phyloP scores from a whole-genome alignment of 2,797 vertebrate genomes.

The Botia kubotai region DNA sequence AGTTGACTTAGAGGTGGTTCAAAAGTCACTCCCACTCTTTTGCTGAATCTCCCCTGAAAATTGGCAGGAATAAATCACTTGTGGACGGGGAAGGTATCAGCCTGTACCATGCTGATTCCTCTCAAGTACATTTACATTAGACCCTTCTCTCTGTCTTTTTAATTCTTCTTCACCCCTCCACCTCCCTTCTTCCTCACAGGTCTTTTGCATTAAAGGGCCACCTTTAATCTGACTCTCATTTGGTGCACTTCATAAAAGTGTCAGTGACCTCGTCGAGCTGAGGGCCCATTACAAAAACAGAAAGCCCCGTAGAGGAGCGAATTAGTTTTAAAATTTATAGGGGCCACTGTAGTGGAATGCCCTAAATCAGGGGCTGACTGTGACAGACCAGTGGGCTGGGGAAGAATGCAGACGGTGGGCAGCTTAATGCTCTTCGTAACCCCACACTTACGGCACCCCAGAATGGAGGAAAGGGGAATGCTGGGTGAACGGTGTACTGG shows the following conservation, averaged over 20 bases:
- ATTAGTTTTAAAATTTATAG: slow-evolving; percentile 94
- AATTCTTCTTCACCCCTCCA: slow-evolving; percentile 38
- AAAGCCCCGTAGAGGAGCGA: slow-evolving; percentile 92
- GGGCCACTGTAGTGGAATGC: slow-evolving; percentile 85
- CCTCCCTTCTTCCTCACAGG: slow-evolving; percentile 65
- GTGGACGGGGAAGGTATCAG: slow-evolving; percentile 87
- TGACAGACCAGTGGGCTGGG: slow-evolving; percentile 89
- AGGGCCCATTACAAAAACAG: slow-evolving; percentile 89
- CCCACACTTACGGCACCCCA: slow-evolving; percentile 85
- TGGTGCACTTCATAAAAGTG: slow-evolving; percentile 99
- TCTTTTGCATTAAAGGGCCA: slow-evolving; percentile 63
- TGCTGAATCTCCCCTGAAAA: slow-evolving; percentile 71
- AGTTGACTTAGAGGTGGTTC: slow-evolving; percentile 84
- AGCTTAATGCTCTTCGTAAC: slow-evolving; percentile 85
- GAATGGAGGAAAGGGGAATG: slow-evolving; percentile 81
- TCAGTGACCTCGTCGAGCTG: slow-evolving; percentile 88
- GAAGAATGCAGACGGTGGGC: slow-evolving; percentile 88
- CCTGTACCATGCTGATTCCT: slow-evolving; percentile 84
- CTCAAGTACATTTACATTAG: slow-evolving; percentile 82
- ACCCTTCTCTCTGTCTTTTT: slow-evolving; percentile 61
- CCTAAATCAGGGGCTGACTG: slow-evolving; percentile 93
- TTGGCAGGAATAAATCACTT: slow-evolving; percentile 85
- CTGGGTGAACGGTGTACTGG: slow-evolving; percentile 67
- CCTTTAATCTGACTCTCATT: slow-evolving; percentile 98
- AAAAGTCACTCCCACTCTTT: slow-evolving; percentile 65